Evolutionary conservation across 2,797 vertebrate species (phyloP).

Genomic region (Hephaestus fuliginosus): DNA sequence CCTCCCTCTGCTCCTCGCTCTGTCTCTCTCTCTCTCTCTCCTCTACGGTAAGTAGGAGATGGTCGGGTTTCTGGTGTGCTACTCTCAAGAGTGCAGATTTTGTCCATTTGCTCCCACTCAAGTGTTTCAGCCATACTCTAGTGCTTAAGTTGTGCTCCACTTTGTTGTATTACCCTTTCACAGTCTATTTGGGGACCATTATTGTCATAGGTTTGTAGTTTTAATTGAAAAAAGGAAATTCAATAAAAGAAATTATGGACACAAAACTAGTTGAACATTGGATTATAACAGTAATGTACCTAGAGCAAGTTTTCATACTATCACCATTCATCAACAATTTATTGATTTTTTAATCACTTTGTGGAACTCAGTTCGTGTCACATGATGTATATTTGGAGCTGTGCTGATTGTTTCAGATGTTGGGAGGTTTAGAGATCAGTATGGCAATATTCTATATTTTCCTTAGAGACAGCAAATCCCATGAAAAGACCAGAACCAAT

Average conservation of each 20-base stretch:
- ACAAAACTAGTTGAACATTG: not conserved
- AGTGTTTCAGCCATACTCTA: not conserved
- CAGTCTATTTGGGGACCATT: not conserved
- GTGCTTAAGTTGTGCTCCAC: not conserved
- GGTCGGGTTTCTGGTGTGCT: conserved; percentile 17
- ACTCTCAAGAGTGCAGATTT: conserved; percentile 10
- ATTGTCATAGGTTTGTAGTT: no score
- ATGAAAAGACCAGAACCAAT: not conserved
- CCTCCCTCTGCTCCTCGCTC: not conserved
- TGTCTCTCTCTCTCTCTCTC: conserved; percentile 17
- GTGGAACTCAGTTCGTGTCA: not conserved
- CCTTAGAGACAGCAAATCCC: not conserved
- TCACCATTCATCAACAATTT: not conserved
- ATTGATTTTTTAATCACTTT: conserved; percentile 8
- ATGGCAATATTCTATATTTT: not conserved
- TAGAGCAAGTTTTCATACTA: not conserved
- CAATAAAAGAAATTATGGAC: not conserved
- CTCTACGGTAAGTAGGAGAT: conserved; percentile 28
- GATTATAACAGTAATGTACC: not conserved
- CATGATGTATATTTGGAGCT: not conserved
- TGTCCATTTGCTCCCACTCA: not conserved
- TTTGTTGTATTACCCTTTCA: not conserved
- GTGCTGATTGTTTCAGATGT: not conserved
- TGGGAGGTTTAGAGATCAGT: no score
- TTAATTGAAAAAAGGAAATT: not conserved